Conservation (phyloP, 2,797 vertebrate genomes). For the Masticophis lateralis region DNA sequence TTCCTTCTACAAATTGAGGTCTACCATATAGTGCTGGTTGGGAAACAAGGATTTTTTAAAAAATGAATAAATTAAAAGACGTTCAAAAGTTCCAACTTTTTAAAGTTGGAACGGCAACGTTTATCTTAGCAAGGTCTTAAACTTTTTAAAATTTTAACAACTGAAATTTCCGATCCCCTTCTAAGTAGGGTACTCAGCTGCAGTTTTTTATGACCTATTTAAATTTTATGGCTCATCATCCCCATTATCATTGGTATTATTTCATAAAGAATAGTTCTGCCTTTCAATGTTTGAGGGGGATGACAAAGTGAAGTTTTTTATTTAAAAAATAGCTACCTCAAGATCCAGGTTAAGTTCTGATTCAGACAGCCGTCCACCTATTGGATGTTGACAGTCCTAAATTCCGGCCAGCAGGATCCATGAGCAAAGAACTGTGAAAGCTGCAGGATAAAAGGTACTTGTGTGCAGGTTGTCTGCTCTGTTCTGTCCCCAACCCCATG, state of each 20-base stretch:
- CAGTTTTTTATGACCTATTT: neutral
- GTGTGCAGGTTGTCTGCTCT: neutral
- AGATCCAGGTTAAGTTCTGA: neutral
- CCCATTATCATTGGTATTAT: neutral
- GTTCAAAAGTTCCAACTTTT: neutral
- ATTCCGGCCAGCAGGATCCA: neutral
- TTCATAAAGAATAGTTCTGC: neutral
- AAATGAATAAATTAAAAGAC: neutral
- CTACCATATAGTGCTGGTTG: neutral
- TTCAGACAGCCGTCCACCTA: neutral
- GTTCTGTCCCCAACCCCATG: too few relatives aligned
- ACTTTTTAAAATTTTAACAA: neutral
- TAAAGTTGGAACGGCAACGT: neutral
- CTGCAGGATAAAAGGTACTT: neutral
- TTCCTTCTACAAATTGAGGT: neutral
- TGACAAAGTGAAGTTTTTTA: neutral
- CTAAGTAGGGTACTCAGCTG: neutral
- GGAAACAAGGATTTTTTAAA: neutral
- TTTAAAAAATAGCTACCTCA: neutral
- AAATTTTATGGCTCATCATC: neutral
- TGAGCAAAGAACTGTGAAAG: neutral
- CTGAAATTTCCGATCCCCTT: neutral
- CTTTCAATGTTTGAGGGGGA: neutral
- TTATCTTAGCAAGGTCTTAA: neutral
- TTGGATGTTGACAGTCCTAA: neutral